phyloP scores from a whole-genome alignment of 2,888 invertebrate genomes.

The Mimumesa dahlbomi region DNA sequence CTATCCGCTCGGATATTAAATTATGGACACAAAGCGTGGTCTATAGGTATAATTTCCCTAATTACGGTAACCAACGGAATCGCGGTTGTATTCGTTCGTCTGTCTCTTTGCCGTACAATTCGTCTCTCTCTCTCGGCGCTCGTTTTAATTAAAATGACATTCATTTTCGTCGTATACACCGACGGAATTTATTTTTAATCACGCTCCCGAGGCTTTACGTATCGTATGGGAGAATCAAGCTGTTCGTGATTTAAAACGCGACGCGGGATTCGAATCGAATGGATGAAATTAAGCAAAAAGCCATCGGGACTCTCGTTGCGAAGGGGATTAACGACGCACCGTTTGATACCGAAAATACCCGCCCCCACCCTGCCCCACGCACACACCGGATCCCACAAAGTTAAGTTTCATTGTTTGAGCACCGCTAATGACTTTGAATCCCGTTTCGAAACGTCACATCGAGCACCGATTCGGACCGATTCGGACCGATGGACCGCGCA shows the following conservation, averaged over 20 bases:
- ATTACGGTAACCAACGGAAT: too few species aligned
- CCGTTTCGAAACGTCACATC: too few species aligned
- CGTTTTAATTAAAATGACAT: constrained; percentile 9
- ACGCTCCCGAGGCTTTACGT: too few species aligned
- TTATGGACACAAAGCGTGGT: too few species aligned
- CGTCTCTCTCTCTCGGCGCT: background rate
- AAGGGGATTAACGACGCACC: constrained; percentile 4
- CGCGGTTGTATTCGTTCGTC: too few species aligned
- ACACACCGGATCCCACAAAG: background rate
- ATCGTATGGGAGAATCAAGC: constrained; percentile 7
- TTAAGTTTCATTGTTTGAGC: too few species aligned
- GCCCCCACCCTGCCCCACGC: background rate
- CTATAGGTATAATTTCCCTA: too few species aligned
- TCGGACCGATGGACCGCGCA: too few species aligned
- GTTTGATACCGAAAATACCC: background rate
- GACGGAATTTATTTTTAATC: background rate
- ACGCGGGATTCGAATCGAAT: constrained; percentile 1
- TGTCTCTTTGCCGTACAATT: background rate
- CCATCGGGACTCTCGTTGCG: constrained; percentile 16
- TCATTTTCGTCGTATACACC: background rate
- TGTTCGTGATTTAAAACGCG: constrained; percentile 11
- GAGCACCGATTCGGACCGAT: too few species aligned
- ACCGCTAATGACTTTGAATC: too few species aligned
- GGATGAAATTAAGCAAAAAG: constrained; percentile 26
- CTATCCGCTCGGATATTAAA: too few species aligned